These are phyloP conservation scores for Iguana delicatissima DNA, from an alignment of 2,797 vertebrate genomes.

Conservation along the genomic window DNA sequence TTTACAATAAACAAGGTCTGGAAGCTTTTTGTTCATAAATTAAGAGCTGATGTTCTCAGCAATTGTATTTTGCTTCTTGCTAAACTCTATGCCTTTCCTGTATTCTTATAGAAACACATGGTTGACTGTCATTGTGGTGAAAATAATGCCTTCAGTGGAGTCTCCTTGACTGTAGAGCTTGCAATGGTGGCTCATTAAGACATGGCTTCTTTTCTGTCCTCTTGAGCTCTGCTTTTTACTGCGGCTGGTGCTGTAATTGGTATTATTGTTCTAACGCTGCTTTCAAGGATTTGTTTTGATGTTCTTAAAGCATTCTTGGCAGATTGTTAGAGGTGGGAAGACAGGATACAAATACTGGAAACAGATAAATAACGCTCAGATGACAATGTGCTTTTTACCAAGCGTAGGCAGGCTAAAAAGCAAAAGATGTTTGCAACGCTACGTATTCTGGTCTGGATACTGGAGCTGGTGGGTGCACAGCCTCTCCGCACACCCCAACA, in stretches of 20 bases:
- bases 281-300: background rate
- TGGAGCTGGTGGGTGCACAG: background rate
- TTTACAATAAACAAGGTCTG: too few species aligned
- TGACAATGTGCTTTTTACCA: background rate
- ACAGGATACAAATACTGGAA: background rate
- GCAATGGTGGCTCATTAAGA: too few species aligned
- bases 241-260: background rate
- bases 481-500: background rate
- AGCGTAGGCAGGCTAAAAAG: background rate
- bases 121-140: too few species aligned
- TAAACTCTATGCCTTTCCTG: too few species aligned
- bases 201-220: background rate
- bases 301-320: background rate
- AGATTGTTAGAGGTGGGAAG: background rate
- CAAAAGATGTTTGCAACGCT: background rate
- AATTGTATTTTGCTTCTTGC: too few species aligned
- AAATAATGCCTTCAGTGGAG: too few species aligned
- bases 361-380: background rate
- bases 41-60: too few species aligned
- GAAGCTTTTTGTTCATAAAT: too few species aligned
- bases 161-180: background rate
- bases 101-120: too few species aligned
- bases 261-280: background rate
- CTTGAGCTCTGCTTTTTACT: background rate
- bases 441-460: background rate